These are phyloP conservation scores for Diloba caeruleocephala DNA, from an alignment of 2,888 invertebrate species.

Conservation along the genomic window DNA sequence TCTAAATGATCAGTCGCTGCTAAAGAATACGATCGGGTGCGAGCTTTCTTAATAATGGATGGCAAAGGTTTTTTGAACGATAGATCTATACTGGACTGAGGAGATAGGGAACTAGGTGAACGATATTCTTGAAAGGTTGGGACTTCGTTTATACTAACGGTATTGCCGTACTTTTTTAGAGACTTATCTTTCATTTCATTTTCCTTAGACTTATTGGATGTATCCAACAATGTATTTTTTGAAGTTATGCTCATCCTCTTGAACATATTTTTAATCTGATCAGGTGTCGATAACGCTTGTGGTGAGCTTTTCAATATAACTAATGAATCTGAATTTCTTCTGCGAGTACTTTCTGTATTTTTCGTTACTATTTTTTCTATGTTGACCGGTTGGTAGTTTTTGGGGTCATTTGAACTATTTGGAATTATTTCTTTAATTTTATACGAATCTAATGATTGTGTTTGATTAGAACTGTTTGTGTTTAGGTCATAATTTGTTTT, in stretches of 20 bases:
- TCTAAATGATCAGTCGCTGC: constrained; percentile 75
- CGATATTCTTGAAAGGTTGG: constrained; percentile 87
- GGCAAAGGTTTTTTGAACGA: constrained; percentile 72
- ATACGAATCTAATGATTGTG: constrained; percentile 50
- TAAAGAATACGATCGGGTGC: constrained; percentile 75
- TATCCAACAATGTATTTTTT: constrained; percentile 44
- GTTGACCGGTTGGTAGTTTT: constrained; percentile 19
- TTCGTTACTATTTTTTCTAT: constrained; percentile 26
- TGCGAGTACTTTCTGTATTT: constrained; percentile 27
- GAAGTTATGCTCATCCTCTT: constrained; percentile 69
- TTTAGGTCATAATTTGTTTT: constrained; percentile 66
- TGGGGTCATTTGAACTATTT: constrained; percentile 13
- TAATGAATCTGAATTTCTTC: constrained; percentile 72
- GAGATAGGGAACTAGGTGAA: constrained; percentile 71
- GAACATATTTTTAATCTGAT: constrained; percentile 65
- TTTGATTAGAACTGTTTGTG: constrained; percentile 44
- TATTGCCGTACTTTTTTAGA: constrained; percentile 69
- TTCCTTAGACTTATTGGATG: constrained; percentile 20
- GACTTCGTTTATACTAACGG: constrained; percentile 86
- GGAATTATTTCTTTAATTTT: constrained; percentile 30
- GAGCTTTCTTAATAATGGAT: constrained; percentile 78
- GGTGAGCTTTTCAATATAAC: constrained; percentile 60
- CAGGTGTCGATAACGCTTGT: constrained; percentile 59
- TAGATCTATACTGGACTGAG: constrained; percentile 71
- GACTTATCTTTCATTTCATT: constrained; percentile 55